Evolutionary conservation across 2,113 vertebrate genomes (phyloP).

Genomic region (Varanus salvator): DNA sequence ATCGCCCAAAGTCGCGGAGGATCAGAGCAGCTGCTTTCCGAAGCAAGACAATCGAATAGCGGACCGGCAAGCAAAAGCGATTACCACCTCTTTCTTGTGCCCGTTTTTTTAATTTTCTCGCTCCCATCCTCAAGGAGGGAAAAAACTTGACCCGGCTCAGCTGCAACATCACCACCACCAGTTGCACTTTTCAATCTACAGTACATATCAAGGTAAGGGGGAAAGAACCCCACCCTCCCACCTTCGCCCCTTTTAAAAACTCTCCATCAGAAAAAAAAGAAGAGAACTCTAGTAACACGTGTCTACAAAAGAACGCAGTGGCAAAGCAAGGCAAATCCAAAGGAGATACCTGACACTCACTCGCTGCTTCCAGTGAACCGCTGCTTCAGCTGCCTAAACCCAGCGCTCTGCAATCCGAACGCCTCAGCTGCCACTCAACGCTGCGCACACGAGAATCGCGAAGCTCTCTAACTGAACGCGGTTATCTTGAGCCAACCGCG

Average conservation of each 20-base stretch:
- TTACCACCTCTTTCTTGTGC: background rate
- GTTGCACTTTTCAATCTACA: constrained; percentile 56
- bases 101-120: too few relatives aligned
- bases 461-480: background rate
- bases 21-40: background rate
- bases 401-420: constrained; percentile 3
- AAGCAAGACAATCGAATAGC: background rate
- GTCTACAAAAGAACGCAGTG: background rate
- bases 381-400: constrained; percentile 15
- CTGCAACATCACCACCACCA: constrained; percentile 43
- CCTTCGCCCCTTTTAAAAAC: background rate
- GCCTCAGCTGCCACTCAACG: constrained; percentile 10
- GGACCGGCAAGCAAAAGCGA: background rate
- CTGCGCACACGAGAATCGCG: constrained; percentile 54
- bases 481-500: constrained; percentile 39
- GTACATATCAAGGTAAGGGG: background rate
- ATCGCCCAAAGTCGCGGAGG: background rate
- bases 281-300: constrained; percentile 52
- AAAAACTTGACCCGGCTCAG: background rate
- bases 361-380: background rate
- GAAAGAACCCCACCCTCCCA: background rate
- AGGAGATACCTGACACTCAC: constrained; percentile 9
- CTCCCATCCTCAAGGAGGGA: background rate
- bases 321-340: background rate
- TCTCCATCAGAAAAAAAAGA: background rate